A percentile compares a stretch with the other conserved stretches of the same genome.
These are phyloP conservation scores for Ladona fulva DNA, from an alignment of 1,140 invertebrate genomes.

Conservation along the genomic window DNA sequence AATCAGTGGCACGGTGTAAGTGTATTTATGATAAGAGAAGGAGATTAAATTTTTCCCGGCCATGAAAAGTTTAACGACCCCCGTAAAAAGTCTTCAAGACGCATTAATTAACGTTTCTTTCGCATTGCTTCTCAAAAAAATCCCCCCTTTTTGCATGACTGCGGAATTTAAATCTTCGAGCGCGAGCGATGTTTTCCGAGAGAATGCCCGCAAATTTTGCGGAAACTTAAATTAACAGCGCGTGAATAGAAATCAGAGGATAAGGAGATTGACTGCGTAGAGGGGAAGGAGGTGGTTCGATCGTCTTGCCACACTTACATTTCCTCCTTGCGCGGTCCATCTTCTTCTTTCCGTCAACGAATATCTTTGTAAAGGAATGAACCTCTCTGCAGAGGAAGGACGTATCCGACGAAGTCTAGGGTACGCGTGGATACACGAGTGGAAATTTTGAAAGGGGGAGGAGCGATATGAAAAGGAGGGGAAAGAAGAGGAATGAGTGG, in stretches of 20 bases:
- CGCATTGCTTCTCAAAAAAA: too few relatives aligned
- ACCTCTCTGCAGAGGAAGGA: too few relatives aligned
- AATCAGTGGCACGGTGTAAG: too few relatives aligned
- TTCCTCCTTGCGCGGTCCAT: not conserved
- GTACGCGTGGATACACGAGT: too few relatives aligned
- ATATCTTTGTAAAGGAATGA: too few relatives aligned
- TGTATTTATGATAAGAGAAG: too few relatives aligned
- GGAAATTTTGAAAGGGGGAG: too few relatives aligned
- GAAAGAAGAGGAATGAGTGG: slow-evolving; percentile 15
- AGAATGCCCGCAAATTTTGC: not conserved
- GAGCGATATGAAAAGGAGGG: not conserved
- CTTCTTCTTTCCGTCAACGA: not conserved
- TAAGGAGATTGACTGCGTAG: not conserved
- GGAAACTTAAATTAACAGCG: not conserved
- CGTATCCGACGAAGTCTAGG: too few relatives aligned
- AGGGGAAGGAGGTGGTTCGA: not conserved
- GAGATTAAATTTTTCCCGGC: too few relatives aligned
- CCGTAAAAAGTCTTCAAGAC: too few relatives aligned
- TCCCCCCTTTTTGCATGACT: not conserved
- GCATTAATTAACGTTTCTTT: too few relatives aligned
- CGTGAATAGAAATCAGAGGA: not conserved
- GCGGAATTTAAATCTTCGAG: not conserved
- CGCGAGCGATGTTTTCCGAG: not conserved
- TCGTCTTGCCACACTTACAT: not conserved
- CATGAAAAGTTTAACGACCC: too few relatives aligned